phyloP scores from a whole-genome alignment of 1,140 invertebrate genomes.

The Anastrepha obliqua region DNA sequence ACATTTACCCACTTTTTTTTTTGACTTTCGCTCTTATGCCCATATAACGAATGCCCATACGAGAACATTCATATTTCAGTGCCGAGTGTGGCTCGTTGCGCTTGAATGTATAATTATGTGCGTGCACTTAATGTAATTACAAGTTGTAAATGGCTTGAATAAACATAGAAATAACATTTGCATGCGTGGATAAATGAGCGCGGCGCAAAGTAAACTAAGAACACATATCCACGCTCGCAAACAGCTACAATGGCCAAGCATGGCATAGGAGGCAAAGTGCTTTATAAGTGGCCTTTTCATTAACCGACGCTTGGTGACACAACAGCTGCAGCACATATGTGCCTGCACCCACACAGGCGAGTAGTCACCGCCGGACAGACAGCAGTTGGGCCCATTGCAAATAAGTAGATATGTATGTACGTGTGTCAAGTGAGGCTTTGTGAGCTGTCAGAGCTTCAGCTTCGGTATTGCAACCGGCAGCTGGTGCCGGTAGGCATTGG shows the following conservation, averaged over 20 bases:
- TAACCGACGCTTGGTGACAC: slow-evolving; percentile 29
- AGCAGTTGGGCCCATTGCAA: slow-evolving; percentile 3
- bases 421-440: background rate
- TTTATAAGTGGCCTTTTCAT: slow-evolving; percentile 53
- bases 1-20: background rate
- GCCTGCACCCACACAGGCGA: background rate
- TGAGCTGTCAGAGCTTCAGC: background rate
- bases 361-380: background rate
- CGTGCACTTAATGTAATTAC: slow-evolving; percentile 51
- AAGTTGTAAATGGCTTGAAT: slow-evolving; percentile 42
- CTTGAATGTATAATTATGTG: slow-evolving; percentile 37
- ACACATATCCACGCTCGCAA: background rate
- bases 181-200: slow-evolving; percentile 30
- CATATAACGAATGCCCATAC: background rate
- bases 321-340: background rate
- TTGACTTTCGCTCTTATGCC: background rate
- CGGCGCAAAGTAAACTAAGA: background rate
- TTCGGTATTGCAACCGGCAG: slow-evolving; percentile 17
- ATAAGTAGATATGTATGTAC: background rate
- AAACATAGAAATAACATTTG: slow-evolving; percentile 46
- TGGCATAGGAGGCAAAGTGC: slow-evolving; percentile 42
- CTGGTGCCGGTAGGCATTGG: background rate
- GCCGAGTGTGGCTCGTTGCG: background rate
- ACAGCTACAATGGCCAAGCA: slow-evolving; percentile 35
- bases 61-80: background rate